phyloP scores from a whole-genome alignment of 1,140 invertebrate species.

The Zaprionus gabonicus region DNA sequence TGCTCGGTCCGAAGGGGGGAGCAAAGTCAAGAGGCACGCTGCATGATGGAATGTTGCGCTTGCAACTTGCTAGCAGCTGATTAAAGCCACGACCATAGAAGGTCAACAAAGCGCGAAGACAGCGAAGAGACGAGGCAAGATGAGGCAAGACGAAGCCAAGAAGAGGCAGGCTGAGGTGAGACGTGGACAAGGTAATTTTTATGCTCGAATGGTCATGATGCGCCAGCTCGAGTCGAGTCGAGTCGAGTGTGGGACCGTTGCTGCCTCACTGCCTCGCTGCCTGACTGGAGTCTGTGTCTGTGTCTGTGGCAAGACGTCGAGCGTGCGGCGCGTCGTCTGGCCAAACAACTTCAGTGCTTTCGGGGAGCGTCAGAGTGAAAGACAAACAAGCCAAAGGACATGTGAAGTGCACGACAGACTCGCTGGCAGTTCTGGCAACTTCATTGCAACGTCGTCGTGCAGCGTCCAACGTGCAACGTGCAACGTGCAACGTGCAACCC shows the following conservation, averaged over 20 bases:
- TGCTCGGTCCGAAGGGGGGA: constrained; percentile 19
- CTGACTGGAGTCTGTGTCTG: constrained; percentile 16
- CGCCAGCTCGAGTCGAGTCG: constrained; percentile 45
- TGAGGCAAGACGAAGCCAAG: neutral
- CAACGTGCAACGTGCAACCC: constrained; percentile 51
- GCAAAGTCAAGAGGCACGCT: constrained; percentile 34
- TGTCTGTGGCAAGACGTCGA: constrained; percentile 18
- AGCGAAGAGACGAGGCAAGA: constrained; percentile 14
- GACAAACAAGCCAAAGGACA: constrained; percentile 69
- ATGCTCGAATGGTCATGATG: constrained; percentile 79
- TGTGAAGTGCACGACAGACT: constrained; percentile 52
- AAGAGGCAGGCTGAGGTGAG: constrained; percentile 13
- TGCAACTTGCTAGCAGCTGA: constrained; percentile 44
- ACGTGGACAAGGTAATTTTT: constrained; percentile 73
- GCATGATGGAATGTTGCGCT: constrained; percentile 38
- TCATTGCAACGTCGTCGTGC: constrained; percentile 48
- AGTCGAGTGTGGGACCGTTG: neutral
- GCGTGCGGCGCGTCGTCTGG: constrained; percentile 57
- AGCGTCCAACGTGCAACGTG: constrained; percentile 20
- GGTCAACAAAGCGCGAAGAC: constrained; percentile 29
- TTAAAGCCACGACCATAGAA: constrained; percentile 52
- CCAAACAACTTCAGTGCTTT: constrained; percentile 76
- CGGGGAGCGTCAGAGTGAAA: constrained; percentile 54
- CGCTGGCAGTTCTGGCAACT: constrained; percentile 46
- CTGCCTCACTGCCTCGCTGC: neutral